These are phyloP conservation scores for Drosophila sechellia DNA, from an alignment of 1,140 invertebrate species.

Conservation along the genomic window DNA sequence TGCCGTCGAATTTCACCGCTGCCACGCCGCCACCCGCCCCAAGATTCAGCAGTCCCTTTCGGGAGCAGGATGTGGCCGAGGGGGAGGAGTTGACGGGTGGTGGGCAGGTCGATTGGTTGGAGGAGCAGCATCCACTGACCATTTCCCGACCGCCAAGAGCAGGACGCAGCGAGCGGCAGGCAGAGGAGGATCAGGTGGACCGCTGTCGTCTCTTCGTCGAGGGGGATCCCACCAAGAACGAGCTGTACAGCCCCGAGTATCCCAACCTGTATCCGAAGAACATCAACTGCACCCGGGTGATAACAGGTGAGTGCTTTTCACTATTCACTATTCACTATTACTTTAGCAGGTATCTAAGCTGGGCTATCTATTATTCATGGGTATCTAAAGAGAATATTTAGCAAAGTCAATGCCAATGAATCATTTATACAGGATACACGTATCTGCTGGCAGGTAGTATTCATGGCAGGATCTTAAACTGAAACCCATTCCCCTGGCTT, in stretches of 20 bases:
- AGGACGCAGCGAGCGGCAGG: constrained; percentile 42
- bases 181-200: constrained; percentile 67
- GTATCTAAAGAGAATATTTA: background rate
- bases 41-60: constrained; percentile 9
- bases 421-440: no score
- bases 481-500: constrained; percentile 13
- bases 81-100: constrained; percentile 3
- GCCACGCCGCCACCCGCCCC: constrained; percentile 1
- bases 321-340: background rate
- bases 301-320: constrained; percentile 87
- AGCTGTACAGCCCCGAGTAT: constrained; percentile 91
- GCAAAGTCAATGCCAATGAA: background rate
- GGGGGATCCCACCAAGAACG: constrained; percentile 86
- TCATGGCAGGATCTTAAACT: constrained; percentile 11
- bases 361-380: background rate
- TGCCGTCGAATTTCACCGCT: background rate
- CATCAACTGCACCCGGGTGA: constrained; percentile 88
- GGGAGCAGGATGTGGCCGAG: constrained; percentile 30
- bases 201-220: constrained; percentile 85
- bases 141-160: constrained; percentile 39
- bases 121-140: constrained; percentile 25
- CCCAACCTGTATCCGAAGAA: constrained; percentile 90
- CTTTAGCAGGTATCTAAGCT: background rate
- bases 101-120: background rate
- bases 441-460: constrained; percentile 1